Conservation (phyloP, 2,113 vertebrate genomes). For the Patagioenas fasciata region DNA sequence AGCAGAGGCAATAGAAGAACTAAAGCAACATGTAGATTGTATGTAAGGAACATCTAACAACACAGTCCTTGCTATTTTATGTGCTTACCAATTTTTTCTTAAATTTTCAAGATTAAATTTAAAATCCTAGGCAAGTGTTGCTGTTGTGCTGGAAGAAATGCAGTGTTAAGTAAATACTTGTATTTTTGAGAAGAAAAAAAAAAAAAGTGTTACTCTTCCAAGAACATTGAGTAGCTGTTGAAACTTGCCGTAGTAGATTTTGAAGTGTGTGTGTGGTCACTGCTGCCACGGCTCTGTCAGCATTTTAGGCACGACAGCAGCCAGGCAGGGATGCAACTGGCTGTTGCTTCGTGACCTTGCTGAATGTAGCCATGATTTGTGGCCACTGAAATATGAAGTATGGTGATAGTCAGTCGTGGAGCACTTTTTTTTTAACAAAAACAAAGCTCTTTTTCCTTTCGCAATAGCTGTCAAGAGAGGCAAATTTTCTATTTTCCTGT, state of each 20-base stretch:
- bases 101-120: background rate
- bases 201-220: background rate
- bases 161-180: background rate
- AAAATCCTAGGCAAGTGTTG: background rate
- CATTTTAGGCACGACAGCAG: background rate
- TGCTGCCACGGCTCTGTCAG: background rate
- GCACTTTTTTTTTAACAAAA: background rate
- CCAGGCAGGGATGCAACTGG: background rate
- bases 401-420: background rate
- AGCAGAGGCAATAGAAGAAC: background rate
- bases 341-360: conserved; percentile 6
- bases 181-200: background rate
- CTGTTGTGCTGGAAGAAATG: background rate
- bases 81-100: background rate
- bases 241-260: conserved; percentile 8
- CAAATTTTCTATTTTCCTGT: background rate
- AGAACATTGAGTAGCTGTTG: background rate
- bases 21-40: background rate
- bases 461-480: background rate
- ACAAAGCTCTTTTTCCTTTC: background rate
- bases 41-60: background rate
- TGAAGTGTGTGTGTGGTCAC: conserved; percentile 48
- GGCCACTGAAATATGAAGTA: background rate
- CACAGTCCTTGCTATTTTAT: background rate
- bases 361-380: background rate